Conservation (phyloP, 2,113 vertebrate species). For the Crotalus tigris region DNA sequence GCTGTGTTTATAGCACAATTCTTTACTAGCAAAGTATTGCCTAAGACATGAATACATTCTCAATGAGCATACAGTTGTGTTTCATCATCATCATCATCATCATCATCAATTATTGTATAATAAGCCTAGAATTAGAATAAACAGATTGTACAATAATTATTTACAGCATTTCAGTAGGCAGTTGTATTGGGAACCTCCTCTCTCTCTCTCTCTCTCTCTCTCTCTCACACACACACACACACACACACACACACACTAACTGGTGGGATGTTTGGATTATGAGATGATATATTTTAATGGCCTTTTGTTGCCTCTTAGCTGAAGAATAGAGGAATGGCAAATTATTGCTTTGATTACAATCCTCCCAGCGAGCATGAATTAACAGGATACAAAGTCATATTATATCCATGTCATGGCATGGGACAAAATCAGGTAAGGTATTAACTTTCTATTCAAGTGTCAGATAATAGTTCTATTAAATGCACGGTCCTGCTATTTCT, state of each 20-base stretch:
- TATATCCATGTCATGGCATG: slow-evolving; percentile 93
- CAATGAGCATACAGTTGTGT: neutral
- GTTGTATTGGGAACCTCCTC: neutral
- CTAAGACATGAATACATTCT: neutral
- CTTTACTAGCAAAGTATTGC: neutral
- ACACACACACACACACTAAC: neutral
- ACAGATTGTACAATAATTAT: neutral
- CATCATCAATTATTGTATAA: neutral
- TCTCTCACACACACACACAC: neutral
- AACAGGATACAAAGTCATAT: slow-evolving; percentile 78
- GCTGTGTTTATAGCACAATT: neutral
- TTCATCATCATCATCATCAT: too few relatives aligned
- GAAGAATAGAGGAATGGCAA: slow-evolving; percentile 80
- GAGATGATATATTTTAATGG: slow-evolving; percentile 18
- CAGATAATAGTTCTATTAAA: neutral
- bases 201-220: too few relatives aligned
- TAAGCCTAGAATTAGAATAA: neutral
- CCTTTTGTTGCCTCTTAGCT: slow-evolving; percentile 73
- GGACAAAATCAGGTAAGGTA: slow-evolving; percentile 93
- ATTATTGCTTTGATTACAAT: slow-evolving; percentile 94
- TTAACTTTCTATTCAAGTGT: slow-evolving; percentile 6
- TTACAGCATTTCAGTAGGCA: neutral
- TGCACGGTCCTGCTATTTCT: neutral
- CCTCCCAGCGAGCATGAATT: slow-evolving; percentile 76
- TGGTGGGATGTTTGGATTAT: slow-evolving; percentile 3